These are phyloP conservation scores for Tupaia chinensis DNA, from an alignment of 2,113 vertebrate genomes.

Conservation along the genomic window DNA sequence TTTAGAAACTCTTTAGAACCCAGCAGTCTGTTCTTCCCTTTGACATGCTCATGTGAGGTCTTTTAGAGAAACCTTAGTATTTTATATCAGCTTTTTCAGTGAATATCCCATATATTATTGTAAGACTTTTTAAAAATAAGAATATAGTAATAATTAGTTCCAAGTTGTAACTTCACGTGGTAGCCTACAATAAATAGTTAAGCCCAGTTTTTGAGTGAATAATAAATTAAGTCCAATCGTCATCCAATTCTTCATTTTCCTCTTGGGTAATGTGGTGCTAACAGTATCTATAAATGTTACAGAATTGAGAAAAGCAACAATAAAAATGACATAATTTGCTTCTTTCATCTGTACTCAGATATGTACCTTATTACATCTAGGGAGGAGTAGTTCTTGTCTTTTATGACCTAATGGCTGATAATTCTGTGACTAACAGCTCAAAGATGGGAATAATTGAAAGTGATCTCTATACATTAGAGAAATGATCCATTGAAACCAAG, in stretches of 20 bases:
- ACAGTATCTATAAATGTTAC: background rate
- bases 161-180: background rate
- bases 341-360: slow-evolving; percentile 16
- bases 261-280: background rate
- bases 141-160: background rate
- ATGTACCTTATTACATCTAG: background rate
- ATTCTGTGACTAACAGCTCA: slow-evolving; percentile 58
- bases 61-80: background rate
- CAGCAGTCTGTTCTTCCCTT: no score
- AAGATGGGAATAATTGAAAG: slow-evolving; percentile 56
- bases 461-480: slow-evolving; percentile 53
- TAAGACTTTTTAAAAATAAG: background rate
- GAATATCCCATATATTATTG: background rate
- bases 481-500: slow-evolving; percentile 52
- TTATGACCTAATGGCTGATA: slow-evolving; percentile 43
- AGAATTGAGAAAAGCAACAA: slow-evolving; percentile 40
- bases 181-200: slow-evolving; percentile 45
- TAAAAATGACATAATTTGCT: slow-evolving; percentile 57
- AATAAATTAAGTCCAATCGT: background rate
- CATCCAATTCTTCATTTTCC: background rate
- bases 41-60: no score
- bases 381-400: slow-evolving; percentile 1
- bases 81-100: background rate
- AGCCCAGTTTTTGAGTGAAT: background rate
- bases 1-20: slow-evolving; percentile 8